Evolutionary conservation across 1,140 invertebrate genomes (phyloP), one percentile per base, ranked within the genome.

Genomic region (Brachionus angularis): DNA sequence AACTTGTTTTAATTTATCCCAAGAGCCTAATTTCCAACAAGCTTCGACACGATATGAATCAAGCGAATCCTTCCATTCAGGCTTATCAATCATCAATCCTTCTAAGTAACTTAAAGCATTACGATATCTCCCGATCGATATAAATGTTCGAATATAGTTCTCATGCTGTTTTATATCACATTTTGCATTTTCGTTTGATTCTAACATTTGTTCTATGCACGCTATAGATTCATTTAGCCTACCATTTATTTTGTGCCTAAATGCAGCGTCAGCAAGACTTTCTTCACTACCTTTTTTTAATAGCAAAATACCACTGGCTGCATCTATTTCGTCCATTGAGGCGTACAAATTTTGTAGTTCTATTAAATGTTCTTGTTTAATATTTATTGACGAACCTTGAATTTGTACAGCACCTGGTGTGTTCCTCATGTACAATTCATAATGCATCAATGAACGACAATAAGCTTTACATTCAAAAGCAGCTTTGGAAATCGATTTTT

Each of bases 11-110:
- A 67, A 16, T 33, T 53, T 71, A 5, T 89, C 87, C 80, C 91
- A 95, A 73, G 87, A 85, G 3, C 88, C 87, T 5, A 96, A 82
- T 74, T 89, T 87, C 91, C 91, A 96, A 23, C 92, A 84, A 0
- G 91, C 87, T 79, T 97, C 93, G 1, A 89, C 86, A 72, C 82
- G 78, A 71, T 80, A 84, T 10, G 80, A 74, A 72, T 83, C 80
- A 21, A 86, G 64, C 36, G 79, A 74, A 0, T 76, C 52, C 3
- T 74, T 76, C 78, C 82, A 82, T 14, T 78, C 74, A 10, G 78
- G 76, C 14, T 78, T 39, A 3, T 70, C 46, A 10, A 42, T 34
- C 46, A 70, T 70, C 0, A 70, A 18, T 36, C 67, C 50, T 29
- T 67, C 62, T 12, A 67, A 8, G n/a, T 67, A 67, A 23, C 47